Base-by-base conservation (phyloP, 2,888 invertebrate genomes). In the Raillietiella orientalis region DNA sequence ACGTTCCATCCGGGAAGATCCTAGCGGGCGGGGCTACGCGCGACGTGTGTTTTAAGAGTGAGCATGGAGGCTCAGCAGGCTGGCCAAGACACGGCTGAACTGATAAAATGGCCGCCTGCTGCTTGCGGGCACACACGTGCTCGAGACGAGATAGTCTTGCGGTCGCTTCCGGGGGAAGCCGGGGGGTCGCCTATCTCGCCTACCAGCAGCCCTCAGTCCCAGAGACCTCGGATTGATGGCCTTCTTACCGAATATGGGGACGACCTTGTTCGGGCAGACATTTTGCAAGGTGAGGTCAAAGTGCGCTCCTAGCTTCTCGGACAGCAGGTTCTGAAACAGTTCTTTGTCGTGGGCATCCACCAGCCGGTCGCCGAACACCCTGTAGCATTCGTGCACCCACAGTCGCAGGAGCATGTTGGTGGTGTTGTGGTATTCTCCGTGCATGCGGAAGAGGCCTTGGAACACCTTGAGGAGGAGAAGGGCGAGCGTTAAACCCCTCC, bases 361-460 rank as follows among this genome's bases (percentile, higher is more conserved):
- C 3, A 82, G 54, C 4, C 77, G 58, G 42, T 82, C 79, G 34
- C 58, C 56, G 42, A 77, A 82, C 1, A 79, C 75, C 26, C 79
- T 47, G 41, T 65, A 71, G 31, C 63, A 62, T 42, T 82, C 79
- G 45, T 75, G 74, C 28, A 72, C 55, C 79, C 79, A 82, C 9
- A 82, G 50, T 14, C 72, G 56, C 2, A 74, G 51, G 37, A 77
- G 59, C 1, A 62, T 50, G 1, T 51, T 37, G 36, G 59, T 66
- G 1, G 65, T 66, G 38, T 63, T 66, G 32, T 71, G 71, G 38
- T 62, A 63, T 34, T 70, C 67, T 30, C 61, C 63, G 42, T 66
- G 60, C 33, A 69, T 62, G 31, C 74, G 53, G 11, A 82, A 44
- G 10, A 82, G 43, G 4, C 77, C 77, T 56, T 77, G 65, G 33